Conservation (phyloP, 2,113 vertebrate species). For the Plecturocebus donacophilus region DNA sequence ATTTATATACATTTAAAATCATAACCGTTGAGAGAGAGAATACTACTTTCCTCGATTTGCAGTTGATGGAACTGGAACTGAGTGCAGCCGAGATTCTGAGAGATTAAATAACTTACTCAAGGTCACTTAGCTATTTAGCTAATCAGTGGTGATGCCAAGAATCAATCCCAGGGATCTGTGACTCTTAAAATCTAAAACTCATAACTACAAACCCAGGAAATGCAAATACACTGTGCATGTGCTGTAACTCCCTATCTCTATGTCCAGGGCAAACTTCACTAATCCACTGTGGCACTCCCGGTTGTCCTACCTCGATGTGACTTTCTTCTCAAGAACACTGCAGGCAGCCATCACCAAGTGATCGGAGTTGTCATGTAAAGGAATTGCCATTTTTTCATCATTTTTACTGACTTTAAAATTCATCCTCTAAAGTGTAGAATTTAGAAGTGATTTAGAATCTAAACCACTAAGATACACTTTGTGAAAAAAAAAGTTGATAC, state of each 20-base stretch:
- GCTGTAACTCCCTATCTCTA: neutral
- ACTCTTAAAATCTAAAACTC: neutral
- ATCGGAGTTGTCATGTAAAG: neutral
- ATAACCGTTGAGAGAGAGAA: neutral
- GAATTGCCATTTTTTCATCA: neutral
- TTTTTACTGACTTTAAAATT: neutral
- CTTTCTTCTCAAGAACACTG: neutral
- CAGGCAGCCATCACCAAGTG: neutral
- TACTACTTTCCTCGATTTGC: neutral
- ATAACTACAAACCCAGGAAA: neutral
- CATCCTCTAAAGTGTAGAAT: neutral
- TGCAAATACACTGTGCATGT: rapidly evolving
- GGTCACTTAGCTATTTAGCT: neutral
- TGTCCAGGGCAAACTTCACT: neutral
- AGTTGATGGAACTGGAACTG: neutral
- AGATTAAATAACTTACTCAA: neutral
- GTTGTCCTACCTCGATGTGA: neutral
- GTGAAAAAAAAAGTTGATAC: conserved; percentile 9
- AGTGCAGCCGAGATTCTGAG: neutral
- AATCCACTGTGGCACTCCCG: neutral
- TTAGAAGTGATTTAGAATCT: too few relatives aligned
- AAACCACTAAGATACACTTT: neutral
- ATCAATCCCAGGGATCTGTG: neutral
- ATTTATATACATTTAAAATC: neutral
- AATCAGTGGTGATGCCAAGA: neutral